These are phyloP conservation scores for Drosophila busckii DNA, from an alignment of 1,140 invertebrate species.

Conservation along the genomic window DNA sequence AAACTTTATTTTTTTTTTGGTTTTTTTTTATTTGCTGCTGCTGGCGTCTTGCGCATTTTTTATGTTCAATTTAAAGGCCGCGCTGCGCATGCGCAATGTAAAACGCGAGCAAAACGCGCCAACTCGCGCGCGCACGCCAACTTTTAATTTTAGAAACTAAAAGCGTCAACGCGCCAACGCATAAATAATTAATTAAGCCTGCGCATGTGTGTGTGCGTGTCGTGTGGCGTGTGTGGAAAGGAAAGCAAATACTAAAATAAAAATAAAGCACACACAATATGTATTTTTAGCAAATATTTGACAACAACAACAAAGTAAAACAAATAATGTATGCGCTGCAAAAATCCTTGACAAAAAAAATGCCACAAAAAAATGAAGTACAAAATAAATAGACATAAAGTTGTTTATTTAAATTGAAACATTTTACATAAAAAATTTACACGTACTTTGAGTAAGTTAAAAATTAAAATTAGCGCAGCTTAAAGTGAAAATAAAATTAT, in stretches of 20 bases:
- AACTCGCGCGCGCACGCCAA: constrained; percentile 37
- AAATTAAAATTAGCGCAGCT: too few relatives aligned
- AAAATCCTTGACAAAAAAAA: too few relatives aligned
- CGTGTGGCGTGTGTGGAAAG: background rate
- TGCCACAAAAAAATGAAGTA: too few relatives aligned
- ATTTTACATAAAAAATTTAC: too few relatives aligned
- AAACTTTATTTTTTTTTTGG: background rate
- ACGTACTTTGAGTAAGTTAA: too few relatives aligned
- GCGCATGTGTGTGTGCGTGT: background rate
- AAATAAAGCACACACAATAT: background rate
- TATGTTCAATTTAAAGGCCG: constrained; percentile 51
- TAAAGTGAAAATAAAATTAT: too few relatives aligned
- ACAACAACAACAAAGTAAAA: too few relatives aligned
- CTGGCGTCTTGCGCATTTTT: constrained; percentile 44
- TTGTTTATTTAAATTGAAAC: too few relatives aligned
- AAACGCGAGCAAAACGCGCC: constrained; percentile 27
- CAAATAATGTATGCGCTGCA: too few relatives aligned
- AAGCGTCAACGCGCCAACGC: constrained; percentile 53
- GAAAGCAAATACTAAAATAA: background rate
- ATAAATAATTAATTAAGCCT: constrained; percentile 58
- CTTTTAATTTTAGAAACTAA: constrained; percentile 54
- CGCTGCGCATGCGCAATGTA: constrained; percentile 57
- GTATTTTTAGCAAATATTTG: too few relatives aligned
- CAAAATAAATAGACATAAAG: too few relatives aligned
- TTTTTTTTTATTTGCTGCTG: constrained; percentile 2